Base-by-base conservation (phyloP, 2,797 vertebrate genomes). In the Peromyscus nudipes region DNA sequence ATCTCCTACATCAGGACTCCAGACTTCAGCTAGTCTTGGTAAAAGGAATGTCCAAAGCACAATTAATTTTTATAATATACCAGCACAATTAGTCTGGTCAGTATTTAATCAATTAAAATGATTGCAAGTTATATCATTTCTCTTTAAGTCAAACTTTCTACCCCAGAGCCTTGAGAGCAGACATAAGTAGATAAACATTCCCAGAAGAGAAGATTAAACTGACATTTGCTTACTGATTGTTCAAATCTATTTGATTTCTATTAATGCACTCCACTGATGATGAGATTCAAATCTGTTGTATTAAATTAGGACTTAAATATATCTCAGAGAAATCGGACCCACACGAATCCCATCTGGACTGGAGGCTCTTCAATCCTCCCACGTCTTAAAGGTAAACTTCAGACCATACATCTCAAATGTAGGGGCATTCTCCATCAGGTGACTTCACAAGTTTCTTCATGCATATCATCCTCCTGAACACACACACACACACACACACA, bases 171-270 rank as follows among this genome's bases (percentile, higher is more conserved):
- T 67, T 81, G 65, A 91, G 71, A 96, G 34, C 49, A 73, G 25
- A 76, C 62, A 14, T 60, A 91, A 95, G 60, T 67, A 57, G 62
- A 93, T 86, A 64, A 92, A 46, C 69, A 37, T 75, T 93, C 90
- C 49, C 90, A 69, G 84, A 90, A 83, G 85, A 93, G 64, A 73
- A 96, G 64, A 87, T 93, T 96, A 96, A 93, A 88, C 40, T 43
- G 84, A 89, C 67, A 91, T 91, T 93, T 95, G 95, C 92, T 95
- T 62, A 57, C 75, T 79, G 94, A 76, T 91, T 97, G 81, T 67
- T 95, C 92, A 94, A 96, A 95, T 96, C 88, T 96, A 96, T 96
- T 96, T 96, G 82, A 97, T 97, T 97, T 97, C 96, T 96, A 96
- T 95, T 96, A 97, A 94, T 91, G 80, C 29, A 85, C 75, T 92